Evolutionary conservation across 2,113 vertebrate species (phyloP), one percentile per base, ranked within the genome.

Genomic region (Scophthalmus maximus): DNA sequence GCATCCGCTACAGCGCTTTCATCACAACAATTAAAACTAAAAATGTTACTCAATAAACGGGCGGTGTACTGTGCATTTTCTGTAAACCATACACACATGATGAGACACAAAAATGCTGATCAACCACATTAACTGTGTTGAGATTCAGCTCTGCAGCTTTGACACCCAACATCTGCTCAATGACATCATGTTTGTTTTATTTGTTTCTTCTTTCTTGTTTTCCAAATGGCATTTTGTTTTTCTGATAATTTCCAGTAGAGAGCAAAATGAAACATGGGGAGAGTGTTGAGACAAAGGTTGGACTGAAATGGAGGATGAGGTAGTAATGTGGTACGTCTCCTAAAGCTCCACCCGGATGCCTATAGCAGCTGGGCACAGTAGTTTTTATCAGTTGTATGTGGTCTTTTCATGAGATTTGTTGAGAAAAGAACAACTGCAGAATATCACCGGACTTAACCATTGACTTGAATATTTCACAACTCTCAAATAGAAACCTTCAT

Each of bases 1-100:
- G 73, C 84, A 79, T 87, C 79, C 68, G 79, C 78, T 84, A 65
- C 76, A 74, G 44, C 4, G 12, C 42, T 60, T 36, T 87, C 67
- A 86, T 61, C 49, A 58, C 76, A 68, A 79, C 71, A 88, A 82
- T 77, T 22, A 46, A n/a, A 69, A 74, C 52, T 23, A 1, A 6
- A 44, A 55, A 38, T 50, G 20, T 30, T n/a, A 2, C 34, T 32
- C 12, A 29, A 25, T 34, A 29, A 22, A 20, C 25, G 25, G 36
- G 27, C n/a, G 66, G 4, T 34, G 32, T 12, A 27, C 51, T 32
- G 30, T 32, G 5, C 30, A 32, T 40, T 57, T 34, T 18, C 8
- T 42, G 4, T 23, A 12, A 0, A 38, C 25, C 14, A 3, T 60
- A 25, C 26, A 15, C 5, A 57, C 18, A 27, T 29, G 17, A 20